Conservation (phyloP, 1,140 invertebrate species). For the Bombus ignitus region DNA sequence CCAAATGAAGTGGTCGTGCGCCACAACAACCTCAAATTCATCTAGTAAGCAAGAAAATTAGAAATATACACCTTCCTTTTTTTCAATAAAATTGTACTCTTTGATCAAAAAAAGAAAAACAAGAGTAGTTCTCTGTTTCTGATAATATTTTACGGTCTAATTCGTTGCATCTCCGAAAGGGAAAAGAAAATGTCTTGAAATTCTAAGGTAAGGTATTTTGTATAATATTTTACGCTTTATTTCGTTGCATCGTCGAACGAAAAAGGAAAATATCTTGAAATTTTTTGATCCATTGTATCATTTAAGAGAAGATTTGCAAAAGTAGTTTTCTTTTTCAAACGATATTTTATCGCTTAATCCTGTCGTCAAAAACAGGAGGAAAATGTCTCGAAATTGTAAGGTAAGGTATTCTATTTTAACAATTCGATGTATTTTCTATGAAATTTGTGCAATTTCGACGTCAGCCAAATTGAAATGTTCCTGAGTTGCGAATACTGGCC, state of each 20-base stretch:
- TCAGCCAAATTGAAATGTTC: slow-evolving; percentile 23
- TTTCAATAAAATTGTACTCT: neutral
- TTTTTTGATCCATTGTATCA: no score
- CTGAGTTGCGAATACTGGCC: neutral
- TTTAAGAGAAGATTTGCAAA: neutral
- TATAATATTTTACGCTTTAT: neutral
- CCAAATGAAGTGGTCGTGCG: neutral
- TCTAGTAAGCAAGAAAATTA: neutral
- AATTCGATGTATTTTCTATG: neutral
- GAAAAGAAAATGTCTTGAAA: neutral
- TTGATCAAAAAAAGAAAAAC: neutral
- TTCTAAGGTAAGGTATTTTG: neutral
- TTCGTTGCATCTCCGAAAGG: neutral
- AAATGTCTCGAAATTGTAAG: neutral
- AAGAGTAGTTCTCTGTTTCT: neutral
- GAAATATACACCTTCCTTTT: neutral
- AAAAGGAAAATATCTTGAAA: neutral
- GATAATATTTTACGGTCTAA: neutral
- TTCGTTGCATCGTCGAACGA: neutral
- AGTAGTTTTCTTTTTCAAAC: neutral
- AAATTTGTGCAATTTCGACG: neutral
- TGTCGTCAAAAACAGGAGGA: neutral
- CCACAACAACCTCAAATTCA: neutral
- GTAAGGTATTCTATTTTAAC: no score
- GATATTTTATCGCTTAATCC: neutral